Conservation (phyloP, 2,888 invertebrate genomes). For the Dendrolimus pini region DNA sequence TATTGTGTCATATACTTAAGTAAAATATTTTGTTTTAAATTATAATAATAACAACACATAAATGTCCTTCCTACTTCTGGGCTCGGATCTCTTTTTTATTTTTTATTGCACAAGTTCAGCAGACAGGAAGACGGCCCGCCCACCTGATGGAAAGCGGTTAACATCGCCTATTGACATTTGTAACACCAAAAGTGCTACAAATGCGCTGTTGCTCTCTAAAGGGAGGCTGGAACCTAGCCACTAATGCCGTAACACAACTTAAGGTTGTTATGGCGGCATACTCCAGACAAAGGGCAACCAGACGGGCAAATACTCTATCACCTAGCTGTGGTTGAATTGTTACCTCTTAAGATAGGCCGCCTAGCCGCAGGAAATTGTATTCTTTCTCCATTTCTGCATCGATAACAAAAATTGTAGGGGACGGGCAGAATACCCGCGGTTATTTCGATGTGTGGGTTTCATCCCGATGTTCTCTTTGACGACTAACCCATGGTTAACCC, state of each 20-base stretch:
- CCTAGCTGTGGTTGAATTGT: background rate
- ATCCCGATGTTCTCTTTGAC: too few species aligned
- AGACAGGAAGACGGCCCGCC: background rate
- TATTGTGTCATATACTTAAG: too few species aligned
- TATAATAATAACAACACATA: too few species aligned
- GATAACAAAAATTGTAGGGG: too few species aligned
- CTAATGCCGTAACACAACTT: background rate
- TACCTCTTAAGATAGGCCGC: background rate
- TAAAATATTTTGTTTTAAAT: too few species aligned
- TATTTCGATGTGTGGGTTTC: too few species aligned
- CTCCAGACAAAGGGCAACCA: background rate
- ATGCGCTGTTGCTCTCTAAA: background rate
- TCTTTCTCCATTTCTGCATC: too few species aligned
- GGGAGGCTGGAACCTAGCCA: background rate
- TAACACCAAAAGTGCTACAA: background rate
- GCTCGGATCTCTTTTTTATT: background rate
- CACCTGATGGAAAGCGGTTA: background rate
- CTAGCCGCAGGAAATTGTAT: background rate
- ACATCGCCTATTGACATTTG: background rate
- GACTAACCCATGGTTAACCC: too few species aligned
- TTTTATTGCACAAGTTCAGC: background rate
- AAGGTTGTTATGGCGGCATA: background rate
- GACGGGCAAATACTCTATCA: background rate
- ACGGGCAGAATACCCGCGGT: too few species aligned
- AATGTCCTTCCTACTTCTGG: too few species aligned